These are phyloP conservation scores for Macrobrachium nipponense DNA, from an alignment of 1,140 invertebrate species.

Conservation along the genomic window DNA sequence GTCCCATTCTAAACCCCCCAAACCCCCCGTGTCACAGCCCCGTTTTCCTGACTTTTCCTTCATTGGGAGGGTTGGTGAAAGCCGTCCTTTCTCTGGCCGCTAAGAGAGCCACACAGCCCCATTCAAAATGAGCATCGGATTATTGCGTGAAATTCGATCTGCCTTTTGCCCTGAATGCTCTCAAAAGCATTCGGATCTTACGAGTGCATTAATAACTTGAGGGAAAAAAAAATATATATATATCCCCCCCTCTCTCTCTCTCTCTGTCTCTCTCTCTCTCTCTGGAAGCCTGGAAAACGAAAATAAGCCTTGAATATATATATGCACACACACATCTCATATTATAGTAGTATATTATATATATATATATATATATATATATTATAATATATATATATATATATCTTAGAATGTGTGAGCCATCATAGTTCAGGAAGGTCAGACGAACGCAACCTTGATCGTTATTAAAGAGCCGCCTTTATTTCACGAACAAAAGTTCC, in stretches of 20 bases:
- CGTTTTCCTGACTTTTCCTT: conserved; percentile 2
- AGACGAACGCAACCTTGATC: neutral
- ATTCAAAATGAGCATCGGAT: conserved; percentile 13
- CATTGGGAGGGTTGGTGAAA: no score
- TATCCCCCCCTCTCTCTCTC: no score
- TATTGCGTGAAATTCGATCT: conserved; percentile 23
- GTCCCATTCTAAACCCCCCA: no score
- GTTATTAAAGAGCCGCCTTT: neutral
- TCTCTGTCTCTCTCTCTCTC: no score
- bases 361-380: no score
- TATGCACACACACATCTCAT: no score
- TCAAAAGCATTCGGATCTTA: conserved; percentile 21
- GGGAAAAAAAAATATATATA: no score
- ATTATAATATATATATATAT: no score
- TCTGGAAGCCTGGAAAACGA: neutral
- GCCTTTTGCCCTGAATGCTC: neutral
- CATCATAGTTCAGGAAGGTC: neutral
- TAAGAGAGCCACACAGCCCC: neutral
- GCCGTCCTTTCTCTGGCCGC: no score
- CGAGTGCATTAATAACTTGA: neutral
- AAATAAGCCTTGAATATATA: neutral
- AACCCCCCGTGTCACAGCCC: neutral
- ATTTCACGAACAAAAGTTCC: conserved; percentile 4
- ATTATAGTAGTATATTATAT: no score
- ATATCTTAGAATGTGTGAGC: no score